phyloP scores from a whole-genome alignment of 2,113 vertebrate genomes.

The Arizona elegans region DNA sequence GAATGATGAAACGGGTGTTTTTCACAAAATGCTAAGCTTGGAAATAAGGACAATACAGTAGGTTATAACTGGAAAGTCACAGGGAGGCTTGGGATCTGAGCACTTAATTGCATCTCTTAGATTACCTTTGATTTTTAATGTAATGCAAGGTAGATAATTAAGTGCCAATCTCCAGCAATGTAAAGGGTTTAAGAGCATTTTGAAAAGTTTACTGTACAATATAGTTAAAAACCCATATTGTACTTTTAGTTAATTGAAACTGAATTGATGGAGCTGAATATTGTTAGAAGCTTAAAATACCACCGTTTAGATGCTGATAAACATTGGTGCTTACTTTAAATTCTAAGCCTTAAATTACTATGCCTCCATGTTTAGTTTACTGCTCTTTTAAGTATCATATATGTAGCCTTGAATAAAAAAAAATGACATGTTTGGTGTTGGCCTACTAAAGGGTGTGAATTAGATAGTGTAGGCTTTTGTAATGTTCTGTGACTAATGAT shows the following conservation, averaged over 20 bases:
- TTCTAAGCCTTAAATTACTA: not conserved
- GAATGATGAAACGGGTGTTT: not conserved
- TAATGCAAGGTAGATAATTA: not conserved
- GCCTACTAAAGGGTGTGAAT: accelerated
- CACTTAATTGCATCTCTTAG: not conserved
- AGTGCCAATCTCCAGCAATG: not conserved
- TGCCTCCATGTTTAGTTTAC: not conserved
- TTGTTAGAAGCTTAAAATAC: not conserved
- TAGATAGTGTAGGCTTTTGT: accelerated
- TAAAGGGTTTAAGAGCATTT: not conserved
- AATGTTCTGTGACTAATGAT: not conserved
- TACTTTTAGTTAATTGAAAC: accelerated
- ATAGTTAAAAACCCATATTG: not conserved
- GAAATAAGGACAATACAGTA: not conserved
- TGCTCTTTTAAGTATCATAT: accelerated
- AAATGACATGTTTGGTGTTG: accelerated
- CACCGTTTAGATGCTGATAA: not conserved
- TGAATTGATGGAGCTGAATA: not conserved
- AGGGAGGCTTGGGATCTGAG: not conserved
- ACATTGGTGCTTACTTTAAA: not conserved
- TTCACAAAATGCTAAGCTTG: not conserved
- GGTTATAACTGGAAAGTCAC: not conserved
- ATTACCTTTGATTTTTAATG: not conserved
- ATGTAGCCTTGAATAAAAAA: accelerated
- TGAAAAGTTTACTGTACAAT: not conserved